Base-by-base conservation (phyloP, 2,888 invertebrate genomes). In the Ornithoptera alexandrae region DNA sequence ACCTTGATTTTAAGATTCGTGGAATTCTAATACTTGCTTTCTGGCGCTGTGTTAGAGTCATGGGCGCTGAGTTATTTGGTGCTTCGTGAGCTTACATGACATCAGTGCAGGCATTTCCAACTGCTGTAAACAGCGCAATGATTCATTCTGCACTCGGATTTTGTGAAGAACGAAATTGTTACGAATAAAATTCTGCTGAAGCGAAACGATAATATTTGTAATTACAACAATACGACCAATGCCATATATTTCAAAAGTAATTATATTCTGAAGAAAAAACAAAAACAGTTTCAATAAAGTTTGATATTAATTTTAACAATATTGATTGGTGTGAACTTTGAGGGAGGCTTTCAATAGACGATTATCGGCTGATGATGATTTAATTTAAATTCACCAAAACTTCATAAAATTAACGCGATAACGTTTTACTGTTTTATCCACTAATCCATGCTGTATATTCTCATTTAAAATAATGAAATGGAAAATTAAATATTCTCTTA, bases 71-170 rank as follows among this genome's bases (percentile, higher is more conserved):
- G 73, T 77, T 76, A 75, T 78, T 79, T 77, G 78, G 78, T 77
- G 74, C 73, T 77, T 74, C 72, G 71, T 70, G 58, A 77, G 77
- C 79, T 80, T 78, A 84, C 80, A 89, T 91, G 90, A 92, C 91
- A 92, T 91, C 90, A 92, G 91, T 67, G 64, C 88, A 83, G 79
- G 79, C 86, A 79, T 80, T 82, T 80, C 82, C 81, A 78, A 83
- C 78, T 81, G 82, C 79, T 86, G 82, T 87, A 85, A 87, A 88
- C 84, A 79, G 78, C 77, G 80, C 78, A 77, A 83, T 90, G 90
- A 90, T 83, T 90, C 89, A 89, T 85, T 80, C 73, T 73, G 73
- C 77, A 72, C 77, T 78, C 72, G 80, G 67, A 42, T 62, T 39
- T 68, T 61, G 57, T 65, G 12, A 58, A 65, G 63, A 46, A 46